These are phyloP conservation scores for human (Homo sapiens) DNA, from an alignment of 2,113 vertebrate genomes.

Conservation along the genomic window DNA sequence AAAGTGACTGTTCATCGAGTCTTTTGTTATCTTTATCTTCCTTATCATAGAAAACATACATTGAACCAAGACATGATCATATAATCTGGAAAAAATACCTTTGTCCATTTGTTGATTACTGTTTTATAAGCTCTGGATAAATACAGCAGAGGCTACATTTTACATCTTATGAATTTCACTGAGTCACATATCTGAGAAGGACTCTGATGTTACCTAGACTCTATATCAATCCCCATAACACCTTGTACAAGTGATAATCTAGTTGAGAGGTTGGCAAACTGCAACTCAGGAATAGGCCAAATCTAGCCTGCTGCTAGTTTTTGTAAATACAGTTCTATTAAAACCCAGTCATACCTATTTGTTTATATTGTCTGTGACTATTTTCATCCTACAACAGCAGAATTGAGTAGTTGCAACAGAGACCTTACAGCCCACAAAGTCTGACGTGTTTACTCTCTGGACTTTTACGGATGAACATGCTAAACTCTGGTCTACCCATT, in stretches of 20 bases:
- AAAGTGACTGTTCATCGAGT: background rate
- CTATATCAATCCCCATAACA: background rate
- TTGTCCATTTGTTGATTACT: background rate
- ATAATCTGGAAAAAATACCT: background rate
- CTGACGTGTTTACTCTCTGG: background rate
- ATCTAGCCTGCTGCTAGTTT: background rate
- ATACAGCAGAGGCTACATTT: background rate
- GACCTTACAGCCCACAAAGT: background rate
- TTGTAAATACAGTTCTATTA: background rate
- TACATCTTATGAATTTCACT: background rate
- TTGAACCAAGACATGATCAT: background rate
- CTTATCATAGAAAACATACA: background rate
- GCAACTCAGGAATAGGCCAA: background rate
- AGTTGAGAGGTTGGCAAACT: background rate
- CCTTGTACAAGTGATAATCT: background rate
- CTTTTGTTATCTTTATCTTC: background rate
- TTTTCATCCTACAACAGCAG: background rate
- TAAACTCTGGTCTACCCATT: background rate
- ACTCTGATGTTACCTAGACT: background rate
- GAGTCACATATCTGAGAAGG: no score
- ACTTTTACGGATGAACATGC: background rate
- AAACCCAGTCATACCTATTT: background rate
- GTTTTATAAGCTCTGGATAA: background rate
- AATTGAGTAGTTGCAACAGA: background rate
- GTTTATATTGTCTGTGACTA: background rate